Base-by-base conservation (phyloP, 2,888 invertebrate species). In the Adineta ricciae region DNA sequence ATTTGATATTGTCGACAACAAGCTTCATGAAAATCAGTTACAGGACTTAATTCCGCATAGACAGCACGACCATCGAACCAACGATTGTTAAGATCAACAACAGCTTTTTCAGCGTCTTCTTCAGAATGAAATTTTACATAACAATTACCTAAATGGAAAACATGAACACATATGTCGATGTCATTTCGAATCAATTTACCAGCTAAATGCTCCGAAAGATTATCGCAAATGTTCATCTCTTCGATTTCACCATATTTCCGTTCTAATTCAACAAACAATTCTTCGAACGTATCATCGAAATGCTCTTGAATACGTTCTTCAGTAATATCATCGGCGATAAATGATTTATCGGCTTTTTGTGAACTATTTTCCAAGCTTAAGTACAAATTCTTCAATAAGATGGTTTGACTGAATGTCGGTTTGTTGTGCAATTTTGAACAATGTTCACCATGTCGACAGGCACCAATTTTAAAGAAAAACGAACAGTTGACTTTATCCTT, bases 221-320 rank as follows among this genome's bases (percentile, higher is more conserved):
- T 99, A 91, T 99, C 99, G 91, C 99, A 99, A 3, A 99, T 97
- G 92, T 99, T 99, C 97, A 99, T 98, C 91, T 99, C 99, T 91
- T 99, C 99, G 88, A 99, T 98, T 92, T 98, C 97, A 0, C 99
- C 99, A 91, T 99, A 99, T 92, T 84, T 84, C 41, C 50, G 50
- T 82, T 84, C 84, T 83, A 86, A 82, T 83, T 86, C 86, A n/a
- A 86, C 50, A 24, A 84, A 86, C 21, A 86, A 56, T 50, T 86
- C 86, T 83, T 84, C 86, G 11, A 84, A 86, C 21, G 83, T 83
- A 36, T 86, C 86, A 83, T 86, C 86, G 49, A 86, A 86, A 72
- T 86, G 84, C 27, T 84, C 64, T 49, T 86, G 86, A 50, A 84
- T 83, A 83, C 83, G 52, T 56, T 86, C 84, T 78, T 86, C 83